phyloP scores from a whole-genome alignment of 2,888 invertebrate species.

The Heliconius aoede region DNA sequence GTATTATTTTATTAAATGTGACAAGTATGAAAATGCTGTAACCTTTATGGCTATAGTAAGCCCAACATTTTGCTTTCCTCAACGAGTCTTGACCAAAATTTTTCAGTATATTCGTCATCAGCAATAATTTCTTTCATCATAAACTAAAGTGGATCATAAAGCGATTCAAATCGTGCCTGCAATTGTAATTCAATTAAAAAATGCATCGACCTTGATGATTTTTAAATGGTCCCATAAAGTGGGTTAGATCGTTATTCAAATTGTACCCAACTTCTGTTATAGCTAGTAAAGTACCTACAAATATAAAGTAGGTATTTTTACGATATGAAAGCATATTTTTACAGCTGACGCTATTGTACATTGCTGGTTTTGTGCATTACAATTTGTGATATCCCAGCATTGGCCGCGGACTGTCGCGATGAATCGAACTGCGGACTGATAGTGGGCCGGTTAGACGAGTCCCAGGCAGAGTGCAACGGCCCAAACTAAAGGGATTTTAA shows the following conservation, averaged over 20 bases:
- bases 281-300: background rate
- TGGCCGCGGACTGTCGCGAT: constrained; percentile 74
- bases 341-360: background rate
- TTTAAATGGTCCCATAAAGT: constrained; percentile 4
- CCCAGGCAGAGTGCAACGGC: constrained; percentile 79
- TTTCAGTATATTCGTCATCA: background rate
- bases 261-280: background rate
- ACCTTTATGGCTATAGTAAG: background rate
- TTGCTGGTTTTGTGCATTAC: constrained; percentile 55
- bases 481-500: constrained; percentile 81
- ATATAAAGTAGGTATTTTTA: background rate
- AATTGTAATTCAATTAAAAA: constrained; percentile 22
- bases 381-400: constrained; percentile 75
- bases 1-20: background rate
- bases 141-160: constrained; percentile 15
- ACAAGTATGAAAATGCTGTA: background rate
- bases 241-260: constrained; percentile 7
- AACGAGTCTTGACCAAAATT: background rate
- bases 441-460: constrained; percentile 83
- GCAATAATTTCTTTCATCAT: background rate
- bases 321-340: background rate
- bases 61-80: background rate
- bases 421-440: constrained; percentile 79
- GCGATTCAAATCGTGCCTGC: constrained; percentile 15
- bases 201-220: constrained; percentile 22